Evolutionary conservation across 2,888 invertebrate genomes (phyloP).

Genomic region (Microctonus brassicae): DNA sequence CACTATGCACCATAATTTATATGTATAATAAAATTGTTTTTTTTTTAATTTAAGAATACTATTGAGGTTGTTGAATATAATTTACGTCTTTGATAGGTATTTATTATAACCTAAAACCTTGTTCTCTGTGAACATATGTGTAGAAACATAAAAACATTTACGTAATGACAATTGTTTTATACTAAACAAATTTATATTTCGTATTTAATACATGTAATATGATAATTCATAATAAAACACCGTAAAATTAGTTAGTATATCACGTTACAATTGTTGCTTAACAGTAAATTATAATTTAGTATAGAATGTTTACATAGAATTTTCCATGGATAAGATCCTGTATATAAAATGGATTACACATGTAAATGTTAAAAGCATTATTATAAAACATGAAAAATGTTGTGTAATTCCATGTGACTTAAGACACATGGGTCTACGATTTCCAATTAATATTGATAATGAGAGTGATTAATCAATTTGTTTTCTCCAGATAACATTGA

Average conservation of each 20-base stretch:
- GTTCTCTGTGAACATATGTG: neutral
- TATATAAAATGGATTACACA: too few relatives aligned
- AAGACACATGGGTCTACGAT: too few relatives aligned
- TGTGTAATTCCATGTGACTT: too few relatives aligned
- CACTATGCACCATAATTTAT: conserved; percentile 42
- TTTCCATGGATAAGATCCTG: too few relatives aligned
- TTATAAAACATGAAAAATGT: too few relatives aligned
- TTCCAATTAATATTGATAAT: too few relatives aligned
- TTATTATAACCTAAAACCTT: neutral
- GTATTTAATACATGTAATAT: neutral
- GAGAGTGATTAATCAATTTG: too few relatives aligned
- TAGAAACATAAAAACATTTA: neutral
- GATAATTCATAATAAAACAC: neutral
- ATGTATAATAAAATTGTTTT: neutral
- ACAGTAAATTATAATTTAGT: too few relatives aligned
- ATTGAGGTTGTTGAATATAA: neutral
- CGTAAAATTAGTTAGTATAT: neutral
- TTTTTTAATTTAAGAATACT: neutral
- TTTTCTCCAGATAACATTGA: too few relatives aligned
- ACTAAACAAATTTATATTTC: neutral
- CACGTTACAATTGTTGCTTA: neutral
- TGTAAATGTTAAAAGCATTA: too few relatives aligned
- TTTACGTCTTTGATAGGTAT: neutral
- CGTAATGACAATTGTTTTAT: neutral
- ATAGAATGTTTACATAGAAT: too few relatives aligned